phyloP scores from a whole-genome alignment of 2,797 vertebrate genomes.

The Pterois miles region DNA sequence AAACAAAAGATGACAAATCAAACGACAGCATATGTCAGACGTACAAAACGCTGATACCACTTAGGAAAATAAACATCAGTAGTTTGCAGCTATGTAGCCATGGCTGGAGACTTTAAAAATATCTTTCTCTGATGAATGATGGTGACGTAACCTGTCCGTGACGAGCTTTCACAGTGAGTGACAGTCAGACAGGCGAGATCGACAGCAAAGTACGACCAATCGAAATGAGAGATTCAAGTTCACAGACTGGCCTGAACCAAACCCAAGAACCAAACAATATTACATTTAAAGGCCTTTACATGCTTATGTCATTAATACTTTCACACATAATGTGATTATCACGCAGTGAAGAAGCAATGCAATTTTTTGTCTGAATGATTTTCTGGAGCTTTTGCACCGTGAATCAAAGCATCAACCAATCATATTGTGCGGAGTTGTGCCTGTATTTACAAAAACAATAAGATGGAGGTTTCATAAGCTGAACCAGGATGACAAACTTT shows the following conservation, averaged over 20 bases:
- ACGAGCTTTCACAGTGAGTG: constrained; percentile 6
- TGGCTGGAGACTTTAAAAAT: neutral
- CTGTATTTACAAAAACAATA: too few relatives aligned
- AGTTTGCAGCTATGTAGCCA: neutral
- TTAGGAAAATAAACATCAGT: neutral
- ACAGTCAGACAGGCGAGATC: neutral
- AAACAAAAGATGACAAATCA: neutral
- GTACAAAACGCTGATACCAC: neutral
- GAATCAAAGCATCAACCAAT: neutral
- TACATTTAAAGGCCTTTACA: neutral
- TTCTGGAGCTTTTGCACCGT: neutral
- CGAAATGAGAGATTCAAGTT: constrained; percentile 14
- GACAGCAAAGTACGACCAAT: constrained; percentile 26
- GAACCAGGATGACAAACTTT: neutral
- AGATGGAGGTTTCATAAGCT: too few relatives aligned
- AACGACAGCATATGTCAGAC: neutral
- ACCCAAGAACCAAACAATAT: neutral
- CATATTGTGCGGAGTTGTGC: too few relatives aligned
- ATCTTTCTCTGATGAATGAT: neutral
- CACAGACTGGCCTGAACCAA: neutral
- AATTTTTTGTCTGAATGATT: neutral
- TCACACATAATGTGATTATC: too few relatives aligned
- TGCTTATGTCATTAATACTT: too few relatives aligned
- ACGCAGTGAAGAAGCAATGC: neutral
- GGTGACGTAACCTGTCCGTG: neutral